Conservation (phyloP, 2,113 vertebrate species). For the Colaptes auratus region DNA sequence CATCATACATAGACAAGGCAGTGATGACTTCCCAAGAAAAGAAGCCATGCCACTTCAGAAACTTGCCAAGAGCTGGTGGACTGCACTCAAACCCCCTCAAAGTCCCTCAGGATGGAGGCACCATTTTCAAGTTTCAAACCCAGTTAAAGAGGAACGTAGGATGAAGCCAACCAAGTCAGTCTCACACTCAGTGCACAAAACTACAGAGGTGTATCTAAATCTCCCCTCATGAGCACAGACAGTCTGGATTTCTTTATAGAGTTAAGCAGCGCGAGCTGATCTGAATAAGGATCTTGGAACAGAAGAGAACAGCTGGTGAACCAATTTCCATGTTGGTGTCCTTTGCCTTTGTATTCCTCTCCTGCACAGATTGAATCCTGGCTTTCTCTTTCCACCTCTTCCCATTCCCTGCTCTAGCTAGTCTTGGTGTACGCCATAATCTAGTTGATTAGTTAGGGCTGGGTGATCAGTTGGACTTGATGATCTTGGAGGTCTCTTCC, state of each 20-base stretch:
- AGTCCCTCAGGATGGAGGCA: not conserved
- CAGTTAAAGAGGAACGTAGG: not conserved
- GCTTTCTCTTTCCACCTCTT: not conserved
- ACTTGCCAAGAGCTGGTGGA: not conserved
- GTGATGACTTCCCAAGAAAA: not conserved
- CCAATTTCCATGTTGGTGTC: not conserved
- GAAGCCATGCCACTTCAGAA: not conserved
- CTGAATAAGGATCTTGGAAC: not conserved
- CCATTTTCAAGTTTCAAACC: not conserved
- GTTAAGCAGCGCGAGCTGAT: not conserved
- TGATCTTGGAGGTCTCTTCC: too few species aligned
- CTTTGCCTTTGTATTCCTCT: not conserved
- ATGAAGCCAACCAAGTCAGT: not conserved
- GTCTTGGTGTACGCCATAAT: not conserved
- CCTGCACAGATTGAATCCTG: not conserved
- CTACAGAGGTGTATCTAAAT: not conserved
- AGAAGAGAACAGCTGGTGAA: not conserved
- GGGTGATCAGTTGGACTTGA: too few species aligned
- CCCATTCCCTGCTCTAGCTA: not conserved
- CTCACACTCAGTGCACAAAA: not conserved
- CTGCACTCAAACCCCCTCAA: not conserved
- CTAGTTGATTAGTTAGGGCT: too few species aligned
- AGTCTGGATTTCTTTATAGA: not conserved
- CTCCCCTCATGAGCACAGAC: not conserved
- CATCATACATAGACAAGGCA: not conserved